phyloP scores from a whole-genome alignment of 2,113 vertebrate species.

The Megaleporinus macrocephalus region DNA sequence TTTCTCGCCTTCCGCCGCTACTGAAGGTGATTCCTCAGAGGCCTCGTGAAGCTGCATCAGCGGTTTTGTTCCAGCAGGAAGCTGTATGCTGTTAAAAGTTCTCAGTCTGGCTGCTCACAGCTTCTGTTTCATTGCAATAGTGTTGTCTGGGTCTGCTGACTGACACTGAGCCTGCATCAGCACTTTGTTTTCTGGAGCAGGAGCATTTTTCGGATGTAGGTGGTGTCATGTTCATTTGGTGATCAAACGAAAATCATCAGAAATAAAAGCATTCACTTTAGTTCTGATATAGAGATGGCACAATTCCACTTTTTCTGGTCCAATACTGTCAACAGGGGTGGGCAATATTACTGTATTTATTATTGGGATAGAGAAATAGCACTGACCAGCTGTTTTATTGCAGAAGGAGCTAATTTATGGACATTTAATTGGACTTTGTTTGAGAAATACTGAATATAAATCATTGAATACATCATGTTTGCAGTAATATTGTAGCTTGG shows the following conservation, averaged over 20 bases:
- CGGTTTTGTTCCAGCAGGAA: neutral
- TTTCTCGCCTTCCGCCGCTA: slow-evolving; percentile 15
- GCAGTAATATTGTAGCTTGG: too few species aligned
- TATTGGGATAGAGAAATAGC: too few species aligned
- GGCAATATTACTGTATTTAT: too few species aligned
- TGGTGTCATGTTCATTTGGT: neutral
- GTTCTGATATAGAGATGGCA: too few species aligned
- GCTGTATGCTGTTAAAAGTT: neutral
- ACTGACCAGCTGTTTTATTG: too few species aligned
- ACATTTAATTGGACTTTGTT: too few species aligned
- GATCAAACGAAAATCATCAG: neutral
- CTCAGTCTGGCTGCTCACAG: neutral
- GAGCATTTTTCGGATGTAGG: neutral
- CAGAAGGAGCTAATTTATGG: too few species aligned
- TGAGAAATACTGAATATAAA: too few species aligned
- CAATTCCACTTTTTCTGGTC: too few species aligned
- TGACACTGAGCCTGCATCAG: neutral
- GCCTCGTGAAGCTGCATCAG: neutral
- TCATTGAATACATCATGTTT: too few species aligned
- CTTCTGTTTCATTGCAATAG: neutral
- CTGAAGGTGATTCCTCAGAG: slow-evolving; percentile 16
- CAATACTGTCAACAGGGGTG: too few species aligned
- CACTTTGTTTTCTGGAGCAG: slow-evolving; percentile 5
- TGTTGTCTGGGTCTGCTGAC: neutral
- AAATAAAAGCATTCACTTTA: neutral